phyloP scores from a whole-genome alignment of 2,797 vertebrate species.

The Mycteria americana region DNA sequence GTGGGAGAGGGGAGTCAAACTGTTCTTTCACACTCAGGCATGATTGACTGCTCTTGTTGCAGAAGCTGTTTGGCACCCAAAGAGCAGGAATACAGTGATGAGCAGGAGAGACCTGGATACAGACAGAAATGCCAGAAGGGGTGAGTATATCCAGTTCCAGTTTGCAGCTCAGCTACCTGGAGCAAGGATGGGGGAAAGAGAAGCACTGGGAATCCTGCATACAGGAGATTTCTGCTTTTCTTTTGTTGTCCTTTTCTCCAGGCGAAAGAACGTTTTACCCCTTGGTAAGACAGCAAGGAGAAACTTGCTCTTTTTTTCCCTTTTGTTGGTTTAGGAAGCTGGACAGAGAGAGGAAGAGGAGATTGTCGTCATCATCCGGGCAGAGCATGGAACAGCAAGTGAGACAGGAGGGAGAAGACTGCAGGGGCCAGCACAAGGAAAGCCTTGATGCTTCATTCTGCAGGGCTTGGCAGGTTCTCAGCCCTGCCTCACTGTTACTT shows the following conservation, averaged over 20 bases:
- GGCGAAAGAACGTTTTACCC: not conserved
- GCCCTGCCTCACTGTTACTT: not conserved
- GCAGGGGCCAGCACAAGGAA: not conserved
- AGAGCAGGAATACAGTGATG: conserved; percentile 76
- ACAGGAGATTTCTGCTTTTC: not conserved
- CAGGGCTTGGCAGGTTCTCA: not conserved
- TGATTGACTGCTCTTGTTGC: not conserved
- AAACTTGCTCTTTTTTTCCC: conserved; percentile 4
- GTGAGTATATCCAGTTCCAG: conserved; percentile 44
- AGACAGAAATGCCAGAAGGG: conserved; percentile 79
- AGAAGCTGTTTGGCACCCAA: conserved; percentile 81
- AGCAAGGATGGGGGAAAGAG: not conserved
- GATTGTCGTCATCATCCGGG: not conserved
- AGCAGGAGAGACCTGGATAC: conserved; percentile 73
- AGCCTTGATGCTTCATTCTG: not conserved
- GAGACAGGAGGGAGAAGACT: not conserved
- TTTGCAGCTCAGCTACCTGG: not conserved
- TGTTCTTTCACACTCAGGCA: not conserved
- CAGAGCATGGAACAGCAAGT: conserved; percentile 45
- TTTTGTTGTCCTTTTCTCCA: not conserved
- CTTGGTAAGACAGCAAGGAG: not conserved
- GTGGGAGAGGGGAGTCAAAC: not conserved
- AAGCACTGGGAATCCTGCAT: not conserved
- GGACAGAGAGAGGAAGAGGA: conserved; percentile 15
- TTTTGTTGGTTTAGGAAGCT: conserved; percentile 30